Conservation (phyloP, 2,797 vertebrate species). For the Rallus crepitans region DNA sequence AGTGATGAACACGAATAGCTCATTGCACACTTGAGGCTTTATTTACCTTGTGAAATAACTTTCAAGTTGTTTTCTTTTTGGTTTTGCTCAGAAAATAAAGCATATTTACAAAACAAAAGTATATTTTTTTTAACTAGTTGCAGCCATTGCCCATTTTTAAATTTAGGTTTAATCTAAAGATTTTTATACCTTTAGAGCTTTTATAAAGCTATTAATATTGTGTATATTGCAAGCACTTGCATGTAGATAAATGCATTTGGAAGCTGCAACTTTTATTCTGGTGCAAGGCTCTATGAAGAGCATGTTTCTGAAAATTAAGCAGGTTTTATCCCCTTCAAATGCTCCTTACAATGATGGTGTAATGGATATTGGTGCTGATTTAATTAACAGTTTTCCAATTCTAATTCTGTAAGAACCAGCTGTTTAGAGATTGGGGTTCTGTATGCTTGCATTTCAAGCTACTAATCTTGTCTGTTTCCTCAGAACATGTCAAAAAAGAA, state of each 20-base stretch:
- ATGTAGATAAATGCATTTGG: neutral
- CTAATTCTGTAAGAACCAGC: neutral
- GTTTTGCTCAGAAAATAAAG: neutral
- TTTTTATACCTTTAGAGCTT: neutral
- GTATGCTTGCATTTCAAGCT: neutral
- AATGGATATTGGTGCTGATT: neutral
- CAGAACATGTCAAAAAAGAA: neutral
- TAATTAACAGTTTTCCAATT: neutral
- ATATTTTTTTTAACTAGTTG: neutral
- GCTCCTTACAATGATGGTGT: neutral
- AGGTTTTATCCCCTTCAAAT: neutral
- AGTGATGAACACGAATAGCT: neutral
- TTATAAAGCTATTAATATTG: neutral
- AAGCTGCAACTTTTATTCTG: neutral
- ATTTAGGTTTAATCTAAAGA: neutral
- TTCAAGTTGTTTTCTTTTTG: neutral
- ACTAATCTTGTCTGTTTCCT: neutral
- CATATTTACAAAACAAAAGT: neutral
- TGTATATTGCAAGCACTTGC: neutral
- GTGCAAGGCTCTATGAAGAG: neutral
- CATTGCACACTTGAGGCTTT: neutral
- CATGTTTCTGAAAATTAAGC: neutral
- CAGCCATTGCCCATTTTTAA: neutral
- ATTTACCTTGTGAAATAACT: neutral
- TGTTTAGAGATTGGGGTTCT: neutral